Conservation (phyloP, 2,113 vertebrate genomes). For the Mellivora capensis region DNA sequence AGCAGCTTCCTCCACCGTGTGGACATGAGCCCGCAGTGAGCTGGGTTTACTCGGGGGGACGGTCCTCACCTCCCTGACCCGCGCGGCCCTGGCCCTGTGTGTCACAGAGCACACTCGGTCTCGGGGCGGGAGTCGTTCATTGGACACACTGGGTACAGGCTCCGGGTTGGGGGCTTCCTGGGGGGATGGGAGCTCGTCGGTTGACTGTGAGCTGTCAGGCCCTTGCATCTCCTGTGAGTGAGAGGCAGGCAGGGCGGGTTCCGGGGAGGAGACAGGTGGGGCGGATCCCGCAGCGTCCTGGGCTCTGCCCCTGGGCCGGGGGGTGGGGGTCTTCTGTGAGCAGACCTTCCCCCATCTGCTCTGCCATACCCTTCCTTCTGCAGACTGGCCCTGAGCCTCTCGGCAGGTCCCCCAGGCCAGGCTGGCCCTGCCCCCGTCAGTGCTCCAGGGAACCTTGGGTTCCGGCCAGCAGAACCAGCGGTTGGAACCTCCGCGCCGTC, state of each 20-base stretch:
- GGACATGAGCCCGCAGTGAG: neutral
- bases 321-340: too few relatives aligned
- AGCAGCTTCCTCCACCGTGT: too few relatives aligned
- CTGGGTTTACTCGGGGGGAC: neutral
- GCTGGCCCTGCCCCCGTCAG: neutral
- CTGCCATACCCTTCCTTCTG: neutral
- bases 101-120: neutral
- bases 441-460: accelerated
- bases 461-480: neutral
- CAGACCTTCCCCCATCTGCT: neutral
- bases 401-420: neutral
- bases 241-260: neutral
- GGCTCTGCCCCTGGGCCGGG: neutral
- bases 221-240: neutral
- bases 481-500: neutral
- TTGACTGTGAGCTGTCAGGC: neutral
- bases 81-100: neutral
- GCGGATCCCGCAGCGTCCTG: accelerated
- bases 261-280: neutral
- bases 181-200: neutral
- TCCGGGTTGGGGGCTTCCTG: neutral
- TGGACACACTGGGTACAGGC: neutral
- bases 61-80: neutral
- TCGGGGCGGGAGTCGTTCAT: accelerated
- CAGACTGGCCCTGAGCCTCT: neutral